phyloP scores from a whole-genome alignment of 2,888 invertebrate species.

The Ochropacha duplaris region DNA sequence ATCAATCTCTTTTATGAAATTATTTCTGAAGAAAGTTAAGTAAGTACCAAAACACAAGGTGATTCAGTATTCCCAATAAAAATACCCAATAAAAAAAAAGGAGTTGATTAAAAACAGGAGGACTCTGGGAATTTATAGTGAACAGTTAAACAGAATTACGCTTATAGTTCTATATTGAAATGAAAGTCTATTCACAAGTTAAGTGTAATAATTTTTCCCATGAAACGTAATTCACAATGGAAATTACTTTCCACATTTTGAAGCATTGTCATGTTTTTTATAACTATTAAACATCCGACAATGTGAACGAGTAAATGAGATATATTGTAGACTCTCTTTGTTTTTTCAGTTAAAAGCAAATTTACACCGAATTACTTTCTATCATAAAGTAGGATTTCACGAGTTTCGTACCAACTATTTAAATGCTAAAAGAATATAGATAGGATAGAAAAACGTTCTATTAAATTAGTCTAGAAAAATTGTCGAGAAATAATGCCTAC shows the following conservation, averaged over 20 bases:
- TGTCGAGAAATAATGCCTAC: too few relatives aligned
- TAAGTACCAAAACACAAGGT: too few relatives aligned
- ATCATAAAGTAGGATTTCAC: background rate
- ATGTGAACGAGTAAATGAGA: slow-evolving; percentile 10
- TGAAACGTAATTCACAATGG: slow-evolving; percentile 38
- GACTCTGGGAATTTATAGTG: too few relatives aligned
- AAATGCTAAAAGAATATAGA: too few relatives aligned
- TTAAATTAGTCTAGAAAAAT: too few relatives aligned
- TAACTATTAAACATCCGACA: slow-evolving; percentile 5
- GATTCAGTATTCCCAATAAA: too few relatives aligned
- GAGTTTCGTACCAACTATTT: too few relatives aligned
- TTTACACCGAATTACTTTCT: background rate
- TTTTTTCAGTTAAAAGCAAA: slow-evolving; percentile 1
- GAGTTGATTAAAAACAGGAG: too few relatives aligned
- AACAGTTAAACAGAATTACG: background rate
- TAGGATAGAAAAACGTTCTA: too few relatives aligned
- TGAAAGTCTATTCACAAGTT: slow-evolving; percentile 21
- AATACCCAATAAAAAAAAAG: too few relatives aligned
- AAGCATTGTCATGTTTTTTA: slow-evolving; percentile 25
- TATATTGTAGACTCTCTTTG: slow-evolving; percentile 19
- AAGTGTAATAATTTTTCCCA: slow-evolving; percentile 42
- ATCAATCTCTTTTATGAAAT: too few relatives aligned
- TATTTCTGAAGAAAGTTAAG: too few relatives aligned
- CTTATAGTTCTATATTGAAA: slow-evolving; percentile 7
- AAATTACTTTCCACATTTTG: slow-evolving; percentile 32